Base-by-base conservation (phyloP, 2,888 invertebrate genomes). In the Lepidochrysops patricia region DNA sequence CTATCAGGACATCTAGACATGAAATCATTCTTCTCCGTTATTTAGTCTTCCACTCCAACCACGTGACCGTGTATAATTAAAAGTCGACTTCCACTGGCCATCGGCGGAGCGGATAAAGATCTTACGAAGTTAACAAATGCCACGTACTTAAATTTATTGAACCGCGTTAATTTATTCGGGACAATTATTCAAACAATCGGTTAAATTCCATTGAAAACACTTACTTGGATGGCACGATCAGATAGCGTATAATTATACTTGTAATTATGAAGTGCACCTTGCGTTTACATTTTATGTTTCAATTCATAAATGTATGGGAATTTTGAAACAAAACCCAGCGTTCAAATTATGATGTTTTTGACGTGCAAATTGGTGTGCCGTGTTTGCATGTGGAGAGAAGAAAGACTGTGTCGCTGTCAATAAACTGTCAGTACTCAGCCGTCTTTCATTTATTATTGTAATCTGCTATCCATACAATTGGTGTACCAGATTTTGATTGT, bases 31-130 rank as follows among this genome's bases (percentile, higher is more conserved):
- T 43, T 19, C 23, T 19, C 23, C 43, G 4, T 43, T 23, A 23
- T 4, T 19, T 43, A 43, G 7, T 43, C 43, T 43, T 43, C 3
- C 7, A 4, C 1, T 6, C n/a, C 34, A 29, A 50, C 48, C 57
- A 64, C 58, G 37, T 62, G 56, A 63, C 56, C 57, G 63, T 68
- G 68, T 71, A 73, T 80, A 77, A 80, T 80, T 80, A 79, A 75
- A 67, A 74, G 79, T 77, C 73, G 70, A 74, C 57, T 56, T 13
- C 57, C 63, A 63, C 61, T 48, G 58, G 29, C 48, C 58, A 34
- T 58, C 58, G 48, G 25, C 48, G 19, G 26, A 13, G 27, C 27
- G 52, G 27, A 52, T 27, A 52, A 52, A 26, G 52, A 52, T 52
- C 52, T 52, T 52, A 26, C 27, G 52, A 13, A 15, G 27, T 43